A percentile compares a stretch with the other conserved stretches of the same genome.
These are phyloP conservation scores for Alosa alosa DNA, from an alignment of 2,113 vertebrate genomes.

Conservation along the genomic window DNA sequence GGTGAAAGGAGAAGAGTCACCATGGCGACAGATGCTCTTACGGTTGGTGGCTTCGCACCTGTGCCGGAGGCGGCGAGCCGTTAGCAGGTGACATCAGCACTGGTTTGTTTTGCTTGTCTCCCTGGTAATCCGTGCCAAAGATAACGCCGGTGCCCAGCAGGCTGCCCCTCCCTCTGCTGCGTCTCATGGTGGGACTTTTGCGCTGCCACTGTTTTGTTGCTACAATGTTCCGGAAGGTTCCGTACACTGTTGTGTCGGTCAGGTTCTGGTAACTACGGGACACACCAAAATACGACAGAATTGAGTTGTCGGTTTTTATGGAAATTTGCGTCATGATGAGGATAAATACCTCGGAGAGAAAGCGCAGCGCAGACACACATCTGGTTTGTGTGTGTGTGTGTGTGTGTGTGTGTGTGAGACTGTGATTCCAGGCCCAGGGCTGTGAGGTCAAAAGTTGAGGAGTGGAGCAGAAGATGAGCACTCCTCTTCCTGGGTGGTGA, in stretches of 20 bases:
- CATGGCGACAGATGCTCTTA: not conserved
- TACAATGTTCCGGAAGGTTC: too few relatives aligned
- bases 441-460: constrained; percentile 4
- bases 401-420: not conserved
- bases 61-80: not conserved
- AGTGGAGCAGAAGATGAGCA: not conserved
- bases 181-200: too few relatives aligned
- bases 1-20: constrained; percentile 1
- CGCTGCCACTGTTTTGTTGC: too few relatives aligned
- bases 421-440: constrained; percentile 2
- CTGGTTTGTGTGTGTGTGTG: not conserved
- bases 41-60: not conserved
- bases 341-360: too few relatives aligned
- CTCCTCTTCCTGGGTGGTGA: not conserved
- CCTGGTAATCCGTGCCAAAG: not conserved
- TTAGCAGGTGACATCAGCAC: not conserved
- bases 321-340: too few relatives aligned
- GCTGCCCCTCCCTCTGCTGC: not conserved
- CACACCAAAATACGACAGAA: too few relatives aligned
- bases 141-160: not conserved
- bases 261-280: too few relatives aligned
- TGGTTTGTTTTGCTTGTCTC: not conserved
- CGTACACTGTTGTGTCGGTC: too few relatives aligned
- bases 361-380: too few relatives aligned
- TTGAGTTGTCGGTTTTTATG: too few relatives aligned